These are phyloP conservation scores for Linnaemya tessellans DNA, from an alignment of 2,888 invertebrate genomes.

Conservation along the genomic window DNA sequence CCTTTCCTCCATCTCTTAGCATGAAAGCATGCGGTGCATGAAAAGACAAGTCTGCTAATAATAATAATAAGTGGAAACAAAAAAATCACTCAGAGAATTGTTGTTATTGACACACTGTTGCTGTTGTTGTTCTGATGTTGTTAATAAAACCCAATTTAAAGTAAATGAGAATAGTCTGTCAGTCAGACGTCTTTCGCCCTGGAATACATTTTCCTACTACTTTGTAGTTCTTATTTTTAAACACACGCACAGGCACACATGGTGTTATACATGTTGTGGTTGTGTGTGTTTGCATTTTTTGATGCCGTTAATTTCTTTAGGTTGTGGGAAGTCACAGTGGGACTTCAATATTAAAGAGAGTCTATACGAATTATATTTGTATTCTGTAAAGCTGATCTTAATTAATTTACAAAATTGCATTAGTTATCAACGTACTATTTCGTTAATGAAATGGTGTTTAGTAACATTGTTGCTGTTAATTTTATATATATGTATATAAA, in stretches of 20 bases:
- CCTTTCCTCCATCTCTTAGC: neutral
- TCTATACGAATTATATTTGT: conserved; percentile 68
- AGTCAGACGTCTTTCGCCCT: conserved; percentile 71
- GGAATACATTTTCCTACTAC: conserved; percentile 69
- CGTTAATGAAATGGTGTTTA: conserved; percentile 36
- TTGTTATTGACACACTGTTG: conserved; percentile 64
- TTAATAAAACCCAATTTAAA: conserved; percentile 64
- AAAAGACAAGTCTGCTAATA: conserved; percentile 45
- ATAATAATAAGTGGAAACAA: conserved; percentile 24
- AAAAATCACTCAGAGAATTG: conserved; percentile 19
- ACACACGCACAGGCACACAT: neutral
- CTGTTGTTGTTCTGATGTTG: conserved; percentile 56
- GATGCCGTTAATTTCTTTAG: conserved; percentile 63
- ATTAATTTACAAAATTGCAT: conserved; percentile 51
- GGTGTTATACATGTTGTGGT: conserved; percentile 44
- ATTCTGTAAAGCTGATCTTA: conserved; percentile 45
- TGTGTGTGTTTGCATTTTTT: conserved; percentile 54
- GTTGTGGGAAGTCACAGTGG: conserved; percentile 64
- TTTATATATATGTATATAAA: too few relatives aligned
- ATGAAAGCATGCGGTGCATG: conserved; percentile 22
- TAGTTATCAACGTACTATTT: neutral
- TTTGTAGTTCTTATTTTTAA: conserved; percentile 14
- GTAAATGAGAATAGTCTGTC: conserved; percentile 48
- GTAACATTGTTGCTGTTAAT: neutral
- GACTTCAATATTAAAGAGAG: conserved; percentile 72